These are phyloP conservation scores for Coleophora flavipennella DNA, from an alignment of 2,888 invertebrate genomes.

Conservation along the genomic window DNA sequence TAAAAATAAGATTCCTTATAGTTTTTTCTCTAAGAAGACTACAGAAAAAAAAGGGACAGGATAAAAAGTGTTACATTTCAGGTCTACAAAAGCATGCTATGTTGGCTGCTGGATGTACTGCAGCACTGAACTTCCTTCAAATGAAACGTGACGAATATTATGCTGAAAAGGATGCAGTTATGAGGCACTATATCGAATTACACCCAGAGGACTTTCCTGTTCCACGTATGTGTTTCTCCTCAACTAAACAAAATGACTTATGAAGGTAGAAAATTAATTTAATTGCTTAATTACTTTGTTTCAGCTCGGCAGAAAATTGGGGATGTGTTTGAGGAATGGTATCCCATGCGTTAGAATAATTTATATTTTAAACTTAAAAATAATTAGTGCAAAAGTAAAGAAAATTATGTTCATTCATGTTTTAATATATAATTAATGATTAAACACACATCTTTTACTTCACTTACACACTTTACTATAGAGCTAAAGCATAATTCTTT, in stretches of 20 bases:
- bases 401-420: slow-evolving; percentile 7
- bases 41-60: no score
- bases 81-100: slow-evolving; percentile 57
- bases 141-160: slow-evolving; percentile 65
- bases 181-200: slow-evolving; percentile 79
- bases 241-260: no score
- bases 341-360: slow-evolving; percentile 74
- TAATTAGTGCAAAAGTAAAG: slow-evolving; percentile 13
- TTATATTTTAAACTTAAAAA: slow-evolving; percentile 1
- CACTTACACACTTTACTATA: neutral
- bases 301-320: slow-evolving; percentile 75
- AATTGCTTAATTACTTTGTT: slow-evolving; percentile 24
- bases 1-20: no score
- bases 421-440: slow-evolving; percentile 8
- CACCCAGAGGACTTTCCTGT: slow-evolving; percentile 83
- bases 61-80: no score
- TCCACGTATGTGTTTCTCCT: slow-evolving; percentile 72
- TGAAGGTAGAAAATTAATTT: no score
- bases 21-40: no score
- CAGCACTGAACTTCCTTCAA: slow-evolving; percentile 49
- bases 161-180: slow-evolving; percentile 81
- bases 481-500: slow-evolving; percentile 12
- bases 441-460: no score
- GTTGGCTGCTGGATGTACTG: slow-evolving; percentile 29
- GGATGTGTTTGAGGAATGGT: slow-evolving; percentile 76